Percentiles rank a stretch among this genome's conserved stretches.
Conservation (phyloP, 2,113 vertebrate genomes). For the Bos javanicus region DNA sequence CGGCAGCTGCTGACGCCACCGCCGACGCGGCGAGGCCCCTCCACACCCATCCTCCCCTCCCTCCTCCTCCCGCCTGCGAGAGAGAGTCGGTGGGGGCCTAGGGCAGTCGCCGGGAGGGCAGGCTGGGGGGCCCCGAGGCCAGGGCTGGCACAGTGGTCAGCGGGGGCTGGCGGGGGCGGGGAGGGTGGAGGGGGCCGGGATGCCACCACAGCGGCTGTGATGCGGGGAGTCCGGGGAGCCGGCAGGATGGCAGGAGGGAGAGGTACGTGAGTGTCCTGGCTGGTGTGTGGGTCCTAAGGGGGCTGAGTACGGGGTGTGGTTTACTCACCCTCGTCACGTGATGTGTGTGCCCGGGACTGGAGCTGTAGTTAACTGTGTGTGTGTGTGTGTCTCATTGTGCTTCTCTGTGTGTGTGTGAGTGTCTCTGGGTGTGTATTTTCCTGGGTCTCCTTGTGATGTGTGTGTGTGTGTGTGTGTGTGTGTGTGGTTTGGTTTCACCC, state of each 20-base stretch:
- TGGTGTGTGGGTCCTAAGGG: not conserved
- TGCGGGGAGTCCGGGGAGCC: not conserved
- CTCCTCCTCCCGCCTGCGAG: constrained; percentile 76
- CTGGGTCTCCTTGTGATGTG: not conserved
- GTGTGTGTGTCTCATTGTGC: not conserved
- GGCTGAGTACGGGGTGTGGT: not conserved
- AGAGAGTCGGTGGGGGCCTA: constrained; percentile 73
- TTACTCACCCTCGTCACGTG: not conserved
- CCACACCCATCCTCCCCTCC: constrained; percentile 82
- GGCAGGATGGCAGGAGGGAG: constrained; percentile 64
- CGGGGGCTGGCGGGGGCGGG: not conserved
- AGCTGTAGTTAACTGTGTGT: constrained; percentile 33
- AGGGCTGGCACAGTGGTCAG: not conserved
- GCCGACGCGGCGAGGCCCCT: constrained; percentile 74
- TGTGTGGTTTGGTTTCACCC: not conserved
- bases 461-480: not conserved
- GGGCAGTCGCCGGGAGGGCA: constrained; percentile 2
- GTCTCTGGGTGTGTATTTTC: constrained; percentile 53
- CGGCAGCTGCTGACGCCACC: constrained; percentile 74
- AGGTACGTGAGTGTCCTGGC: constrained; percentile 66
- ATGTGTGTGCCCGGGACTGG: constrained; percentile 30
- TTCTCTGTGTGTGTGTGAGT: not conserved
- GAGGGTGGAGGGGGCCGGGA: not conserved
- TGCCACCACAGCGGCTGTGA: constrained; percentile 25
- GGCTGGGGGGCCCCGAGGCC: not conserved